phyloP scores from a whole-genome alignment of 2,888 invertebrate genomes.

The Caenorhabditis becei region DNA sequence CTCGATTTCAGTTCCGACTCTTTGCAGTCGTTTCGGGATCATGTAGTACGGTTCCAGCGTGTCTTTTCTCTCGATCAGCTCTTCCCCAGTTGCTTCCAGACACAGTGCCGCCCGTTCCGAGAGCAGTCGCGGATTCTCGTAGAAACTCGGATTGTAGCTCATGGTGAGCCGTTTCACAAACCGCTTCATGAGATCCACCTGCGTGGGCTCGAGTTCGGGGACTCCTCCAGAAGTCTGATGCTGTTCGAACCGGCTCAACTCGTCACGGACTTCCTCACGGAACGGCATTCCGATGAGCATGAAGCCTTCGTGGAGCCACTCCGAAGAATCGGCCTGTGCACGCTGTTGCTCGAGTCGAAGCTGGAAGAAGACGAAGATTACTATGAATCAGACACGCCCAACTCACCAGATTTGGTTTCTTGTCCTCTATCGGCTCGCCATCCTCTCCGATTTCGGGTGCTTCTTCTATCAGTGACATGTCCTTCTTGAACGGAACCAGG shows the following conservation, averaged over 20 bases:
- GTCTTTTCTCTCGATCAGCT: constrained; percentile 51
- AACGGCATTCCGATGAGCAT: constrained; percentile 58
- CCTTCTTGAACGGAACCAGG: constrained; percentile 54
- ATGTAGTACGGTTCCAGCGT: constrained; percentile 56
- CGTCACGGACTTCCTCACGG: constrained; percentile 61
- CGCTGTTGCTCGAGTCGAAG: constrained; percentile 29
- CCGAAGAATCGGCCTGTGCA: constrained; percentile 55
- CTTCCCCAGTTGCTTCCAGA: constrained; percentile 57
- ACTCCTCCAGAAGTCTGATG: constrained; percentile 7
- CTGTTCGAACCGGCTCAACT: constrained; percentile 31
- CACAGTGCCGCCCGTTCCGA: constrained; percentile 51
- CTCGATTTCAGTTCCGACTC: constrained; percentile 46
- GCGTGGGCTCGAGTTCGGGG: not conserved
- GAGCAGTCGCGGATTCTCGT: constrained; percentile 59
- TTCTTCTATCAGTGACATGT: constrained; percentile 32
- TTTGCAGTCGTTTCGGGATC: constrained; percentile 30
- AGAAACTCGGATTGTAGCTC: constrained; percentile 61
- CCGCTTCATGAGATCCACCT: constrained; percentile 25
- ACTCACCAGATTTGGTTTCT: constrained; percentile 48
- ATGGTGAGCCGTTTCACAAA: constrained; percentile 56
- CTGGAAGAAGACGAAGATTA: not conserved
- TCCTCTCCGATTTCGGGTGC: constrained; percentile 14
- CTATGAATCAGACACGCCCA: no score
- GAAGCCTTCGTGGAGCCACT: constrained; percentile 64
- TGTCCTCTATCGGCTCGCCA: constrained; percentile 25